phyloP scores from a whole-genome alignment of 2,113 vertebrate species.

The Plecotus auritus region DNA sequence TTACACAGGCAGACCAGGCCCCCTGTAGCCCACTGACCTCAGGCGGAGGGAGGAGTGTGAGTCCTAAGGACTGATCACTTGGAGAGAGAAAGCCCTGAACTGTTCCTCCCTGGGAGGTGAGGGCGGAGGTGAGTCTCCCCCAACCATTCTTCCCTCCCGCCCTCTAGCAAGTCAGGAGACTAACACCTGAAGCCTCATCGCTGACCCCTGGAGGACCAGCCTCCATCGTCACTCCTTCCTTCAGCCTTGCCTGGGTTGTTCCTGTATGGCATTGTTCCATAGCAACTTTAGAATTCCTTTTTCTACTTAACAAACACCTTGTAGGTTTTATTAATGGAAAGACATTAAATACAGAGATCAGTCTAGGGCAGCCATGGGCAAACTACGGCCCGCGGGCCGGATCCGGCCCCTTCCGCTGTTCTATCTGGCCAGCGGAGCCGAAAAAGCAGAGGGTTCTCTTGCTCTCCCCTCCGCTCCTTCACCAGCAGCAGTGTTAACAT shows the following conservation, averaged over 20 bases:
- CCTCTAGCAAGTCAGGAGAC: not conserved
- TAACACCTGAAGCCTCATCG: not conserved
- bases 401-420: too few species aligned
- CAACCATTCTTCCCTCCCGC: not conserved
- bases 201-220: not conserved
- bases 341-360: not conserved
- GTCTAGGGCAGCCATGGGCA: too few species aligned
- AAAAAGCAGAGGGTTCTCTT: too few species aligned
- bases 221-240: not conserved
- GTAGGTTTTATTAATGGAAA: not conserved
- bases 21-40: not conserved
- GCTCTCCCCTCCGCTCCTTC: too few species aligned
- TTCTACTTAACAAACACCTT: not conserved
- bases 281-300: not conserved
- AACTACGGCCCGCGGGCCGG: too few species aligned
- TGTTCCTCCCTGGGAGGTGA: too few species aligned
- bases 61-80: not conserved
- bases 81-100: not conserved
- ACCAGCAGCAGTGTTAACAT: too few species aligned
- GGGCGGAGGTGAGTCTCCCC: not conserved
- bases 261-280: rapidly evolving
- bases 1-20: not conserved
- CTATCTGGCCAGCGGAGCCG: too few species aligned
- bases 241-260: not conserved
- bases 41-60: not conserved